Percentiles rank a stretch among this genome's conserved stretches.
Conservation (phyloP, 2,888 invertebrate genomes). For the Coronaproctus castanopsis region DNA sequence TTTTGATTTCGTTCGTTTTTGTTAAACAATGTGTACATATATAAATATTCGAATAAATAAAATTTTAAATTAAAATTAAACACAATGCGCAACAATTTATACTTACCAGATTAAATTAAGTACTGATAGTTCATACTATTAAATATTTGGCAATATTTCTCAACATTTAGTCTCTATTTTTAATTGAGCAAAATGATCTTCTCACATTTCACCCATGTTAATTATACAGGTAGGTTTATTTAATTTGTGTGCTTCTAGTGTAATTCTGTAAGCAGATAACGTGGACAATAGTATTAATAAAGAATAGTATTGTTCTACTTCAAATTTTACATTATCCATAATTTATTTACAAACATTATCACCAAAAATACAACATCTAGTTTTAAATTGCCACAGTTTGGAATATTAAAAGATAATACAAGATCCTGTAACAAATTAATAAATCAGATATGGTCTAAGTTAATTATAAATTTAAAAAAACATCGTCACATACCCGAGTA, state of each 20-base stretch:
- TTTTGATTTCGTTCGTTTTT: no score
- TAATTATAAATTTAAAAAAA: no score
- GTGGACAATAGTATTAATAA: constrained; percentile 68
- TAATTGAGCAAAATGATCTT: constrained; percentile 51
- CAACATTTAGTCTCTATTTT: constrained; percentile 73
- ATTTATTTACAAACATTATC: constrained; percentile 65
- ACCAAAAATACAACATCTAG: constrained; percentile 94
- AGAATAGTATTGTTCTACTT: constrained; percentile 51
- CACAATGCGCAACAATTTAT: no score
- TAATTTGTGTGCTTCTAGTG: constrained; percentile 48
- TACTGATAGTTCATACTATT: no score
- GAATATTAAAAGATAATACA: constrained; percentile 47
- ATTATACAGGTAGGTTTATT: constrained; percentile 60
- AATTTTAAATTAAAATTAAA: no score
- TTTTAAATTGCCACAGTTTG: constrained; percentile 64
- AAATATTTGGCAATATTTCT: constrained; percentile 29
- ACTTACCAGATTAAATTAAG: no score
- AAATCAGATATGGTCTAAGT: no score
- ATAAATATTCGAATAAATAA: no score
- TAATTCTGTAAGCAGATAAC: constrained; percentile 80
- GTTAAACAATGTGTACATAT: no score
- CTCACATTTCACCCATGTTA: constrained; percentile 83
- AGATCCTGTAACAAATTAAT: constrained; percentile 43
- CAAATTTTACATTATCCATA: constrained; percentile 42
- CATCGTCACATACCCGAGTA: no score